Base-by-base conservation (phyloP, 2,113 vertebrate species). In the Oreochromis spilurus region DNA sequence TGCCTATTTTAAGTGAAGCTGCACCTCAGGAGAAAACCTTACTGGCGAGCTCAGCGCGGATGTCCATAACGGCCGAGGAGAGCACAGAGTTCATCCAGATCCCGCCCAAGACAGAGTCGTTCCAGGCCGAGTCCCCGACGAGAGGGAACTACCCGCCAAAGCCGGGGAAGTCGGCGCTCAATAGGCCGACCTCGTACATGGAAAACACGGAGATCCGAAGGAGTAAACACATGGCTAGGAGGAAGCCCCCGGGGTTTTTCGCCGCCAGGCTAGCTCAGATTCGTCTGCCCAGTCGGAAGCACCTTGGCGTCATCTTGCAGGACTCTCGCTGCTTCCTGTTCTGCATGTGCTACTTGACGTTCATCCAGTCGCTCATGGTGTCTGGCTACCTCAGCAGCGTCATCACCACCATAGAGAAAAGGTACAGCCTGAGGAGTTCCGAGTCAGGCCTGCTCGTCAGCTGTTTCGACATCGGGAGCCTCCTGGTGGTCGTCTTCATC, bases 361-460 rank as follows among this genome's bases (percentile, higher is more conserved):
- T 96, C 92, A 93, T 96, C 88, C 99, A 99, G 97, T 98, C 98
- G 1, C 96, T 99, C 9, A 99, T 99, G 99, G 99, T 99, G 89
- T 99, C 99, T 0, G 99, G 99, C 55, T 99, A 99, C 96, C 96
- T 99, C 91, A 99, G 99, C 96, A 99, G 98, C 31, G 99, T 99
- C 91, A 99, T 99, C 95, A 99, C 99, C 93, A 99, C 99, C 92
- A 99, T 99, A 9, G 99, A 99, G 95, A 97, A 98, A 93, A 95
- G 98, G 43, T 99, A 99, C 95, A 99, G 98, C 87, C 97, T 99
- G 38, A 97, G 97, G 88, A 99, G 98, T 91, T 99, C 98, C 0
- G 98, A 99, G 88, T 99, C 98, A 0, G 99, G 99, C 90, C 96
- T 99, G 83, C 97, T 99, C 31, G 99, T 99, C 95, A 99, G 99